Evolutionary conservation across 2,888 invertebrate genomes (phyloP).

Genomic region (Agriopis leucophaearia): DNA sequence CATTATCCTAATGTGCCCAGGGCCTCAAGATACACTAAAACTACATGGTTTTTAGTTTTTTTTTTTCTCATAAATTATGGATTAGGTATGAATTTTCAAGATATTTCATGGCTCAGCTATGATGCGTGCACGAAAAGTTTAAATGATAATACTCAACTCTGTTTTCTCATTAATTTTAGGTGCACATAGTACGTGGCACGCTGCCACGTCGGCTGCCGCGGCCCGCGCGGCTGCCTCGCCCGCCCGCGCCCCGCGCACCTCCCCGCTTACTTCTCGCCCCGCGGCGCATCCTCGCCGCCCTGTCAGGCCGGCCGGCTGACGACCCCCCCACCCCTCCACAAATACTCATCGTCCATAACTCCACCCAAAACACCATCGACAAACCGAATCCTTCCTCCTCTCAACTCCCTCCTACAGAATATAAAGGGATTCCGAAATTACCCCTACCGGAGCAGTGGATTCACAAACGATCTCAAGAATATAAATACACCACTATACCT

Average conservation of each 20-base stretch:
- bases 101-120: no score
- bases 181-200: conserved; percentile 71
- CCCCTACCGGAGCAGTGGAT: conserved; percentile 81
- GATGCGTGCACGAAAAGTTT: no score
- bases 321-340: conserved; percentile 54
- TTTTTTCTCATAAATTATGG: no score
- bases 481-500: conserved; percentile 74
- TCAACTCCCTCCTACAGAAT: conserved; percentile 51
- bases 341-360: conserved; percentile 56
- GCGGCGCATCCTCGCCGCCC: conserved; percentile 51
- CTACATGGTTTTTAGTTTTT: background rate
- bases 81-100: background rate
- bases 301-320: conserved; percentile 51
- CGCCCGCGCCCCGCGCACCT: conserved; percentile 43
- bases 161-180: conserved; percentile 58
- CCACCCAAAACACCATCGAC: conserved; percentile 19
- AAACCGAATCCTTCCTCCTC: conserved; percentile 39
- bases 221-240: conserved; percentile 47
- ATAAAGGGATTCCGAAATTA: conserved; percentile 66
- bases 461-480: conserved; percentile 73
- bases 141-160: background rate
- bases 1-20: no score
- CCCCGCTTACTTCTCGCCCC: conserved; percentile 44
- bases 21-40: background rate
- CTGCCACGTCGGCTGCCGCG: conserved; percentile 45